Base-by-base conservation (phyloP, 2,888 invertebrate species). In the Dicranocentrus wangi region DNA sequence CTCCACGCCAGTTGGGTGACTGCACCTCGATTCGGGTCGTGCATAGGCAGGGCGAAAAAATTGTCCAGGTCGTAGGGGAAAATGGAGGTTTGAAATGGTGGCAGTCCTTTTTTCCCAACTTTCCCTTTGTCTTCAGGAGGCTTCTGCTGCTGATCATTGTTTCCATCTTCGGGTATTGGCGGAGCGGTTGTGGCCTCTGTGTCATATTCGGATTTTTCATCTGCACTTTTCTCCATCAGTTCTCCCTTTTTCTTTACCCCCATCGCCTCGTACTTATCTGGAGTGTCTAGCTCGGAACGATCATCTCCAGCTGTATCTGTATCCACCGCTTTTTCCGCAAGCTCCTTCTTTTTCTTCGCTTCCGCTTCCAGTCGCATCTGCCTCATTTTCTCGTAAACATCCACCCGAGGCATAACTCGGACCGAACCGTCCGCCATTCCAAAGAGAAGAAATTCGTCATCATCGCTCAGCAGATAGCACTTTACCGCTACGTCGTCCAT, bases 31-130 rank as follows among this genome's bases (percentile, higher is more conserved):
- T 91, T 91, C 58, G 91, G 91, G 87, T 95, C 94, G 87, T 95
- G 95, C 93, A 94, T 93, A 0, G 93, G 90, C 42, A 94, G 89
- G 47, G 90, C 90, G 89, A 93, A 93, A 87, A 92, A 93, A 87
- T 95, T 93, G 0, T 90, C 89, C 1, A 92, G 88, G 58, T 85
- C 83, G 70, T 85, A 85, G 2, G 85, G 85, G 17, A 69, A 85
- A 21, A 83, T 76, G 0, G 84, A 81, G 2, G 72, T 61, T n/a
- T 81, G 82, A 70, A 85, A 85, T 0, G 83, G 81, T 3, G 78
- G 78, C n/a, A 39, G 17, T 19, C 53, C 63, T 21, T 2, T 27
- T 71, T 79, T 81, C 73, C 42, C 72, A 70, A n/a, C 63, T 80
- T 32, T 53, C 21, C 8, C 43, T 25, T 21, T 51, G 21, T 39